Base-by-base conservation (phyloP, 1,140 invertebrate species). In the Bombus huntii region DNA sequence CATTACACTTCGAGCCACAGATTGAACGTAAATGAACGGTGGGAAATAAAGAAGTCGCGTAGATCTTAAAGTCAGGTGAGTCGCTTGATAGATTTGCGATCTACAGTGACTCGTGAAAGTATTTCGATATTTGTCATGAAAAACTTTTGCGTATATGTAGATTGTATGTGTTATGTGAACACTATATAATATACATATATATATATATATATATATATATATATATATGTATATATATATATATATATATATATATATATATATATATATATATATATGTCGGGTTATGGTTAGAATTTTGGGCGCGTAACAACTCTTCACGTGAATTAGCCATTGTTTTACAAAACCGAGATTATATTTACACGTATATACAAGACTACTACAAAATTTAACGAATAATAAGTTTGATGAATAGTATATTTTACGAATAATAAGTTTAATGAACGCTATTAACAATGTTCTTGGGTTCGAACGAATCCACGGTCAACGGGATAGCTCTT, bases 1-100 rank as follows among this genome's bases (percentile, higher is more conserved):
- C 57, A 83, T 77, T 78, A 44, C 73, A 57, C 25, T 65, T 83
- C 37, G 44, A 44, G 57, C 31, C 44, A 28, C 65, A 37, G 37
- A 59, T 70, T 13, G 44, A 70, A 31, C 31, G 10, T 12, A 53
- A 53, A 53, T 22, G 18, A 53, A 53, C 47, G 47, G 18, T 15
- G 34, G 57, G 8, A n/a, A 59, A 34, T 12, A 34, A 22, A 13
- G 18, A 34, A 76, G n/a, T 31, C 37, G 59, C 31, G 65, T 76
- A 28, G 62, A 39, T 53, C 3, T 18, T 5, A 31, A 31, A 13
- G 42, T 42, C 31, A 76, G 72, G 62, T 68, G 72, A 83, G 59
- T 76, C 34, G 13, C 10, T 15, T 53, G 28, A 28, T 53, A 22
- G 10, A 70, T 12, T 28, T 39, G 9, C 22, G 34, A 25, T 25